Base-by-base conservation (phyloP, 2,888 invertebrate genomes). In the Cepaea hortensis region DNA sequence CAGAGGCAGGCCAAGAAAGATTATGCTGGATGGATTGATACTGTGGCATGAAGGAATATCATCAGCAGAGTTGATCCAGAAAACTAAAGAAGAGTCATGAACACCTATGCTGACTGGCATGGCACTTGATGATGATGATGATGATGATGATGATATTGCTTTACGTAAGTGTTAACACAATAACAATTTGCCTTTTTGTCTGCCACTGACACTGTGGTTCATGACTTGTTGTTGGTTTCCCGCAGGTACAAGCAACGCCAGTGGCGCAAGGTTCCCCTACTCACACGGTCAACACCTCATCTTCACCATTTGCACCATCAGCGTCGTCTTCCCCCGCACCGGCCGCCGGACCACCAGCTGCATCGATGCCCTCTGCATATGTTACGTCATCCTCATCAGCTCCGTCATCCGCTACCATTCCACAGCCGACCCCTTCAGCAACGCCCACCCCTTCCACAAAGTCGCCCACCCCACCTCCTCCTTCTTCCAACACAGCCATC, bases 161-260 rank as follows among this genome's bases (percentile, higher is more conserved):
- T 55, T 55, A 55, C 55, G 11, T 11, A 55, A 11, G 7, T 55
- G 55, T 55, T 55, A 55, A 55, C 55, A 55, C 55, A 9, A 11
- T 55, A 55, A 55, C 55, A 55, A 11, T 6, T 55, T 6, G 55
- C 55, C 6, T 35, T 35, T 35, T 35, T 35, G 35, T 35, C 35
- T 35, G 35, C 35, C 35, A 35, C 13, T 20, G 48, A 80, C 20
- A 55, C 18, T 55, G 4, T 13, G 55, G 18, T 62, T 61, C 20
- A 18, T 13, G 65, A n/a, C 62, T 70, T 46, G 70, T 50, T 70
- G 68, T 55, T 55, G 55, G 55, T 55, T 11, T 55, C 55, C 48
- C 48, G 50, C 87, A 89, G 83, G 89, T 89, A 46, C 91, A 92
- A 88, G 92, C 92, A 61, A 91, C 92, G 72, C 90, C 91, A 81